Evolutionary conservation across 2,888 invertebrate genomes (phyloP), one percentile per base, ranked within the genome.

Genomic region (Laothoe populi): DNA sequence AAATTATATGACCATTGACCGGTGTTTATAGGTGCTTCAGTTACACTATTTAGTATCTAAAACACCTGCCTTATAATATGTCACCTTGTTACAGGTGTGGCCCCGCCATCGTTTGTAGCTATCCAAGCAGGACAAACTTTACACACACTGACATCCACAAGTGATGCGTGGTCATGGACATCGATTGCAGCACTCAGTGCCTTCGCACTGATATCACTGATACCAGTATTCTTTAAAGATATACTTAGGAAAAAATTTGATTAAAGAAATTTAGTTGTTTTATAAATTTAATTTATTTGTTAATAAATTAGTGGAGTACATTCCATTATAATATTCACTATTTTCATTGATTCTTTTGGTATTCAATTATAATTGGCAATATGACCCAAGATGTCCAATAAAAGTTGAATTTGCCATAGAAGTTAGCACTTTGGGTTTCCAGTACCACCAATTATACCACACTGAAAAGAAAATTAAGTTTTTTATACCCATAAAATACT

Each of bases 51-150:
- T 3, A n/a, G 2, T 0, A 13, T 13, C 4, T n/a, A 38, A 40
- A 13, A n/a, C n/a, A 3, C 4, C 40, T 13, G 13, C 4, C n/a
- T n/a, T 13, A 40, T 10, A 24, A 49, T 40, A 23, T 53, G n/a
- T 61, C 8, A 38, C 23, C 42, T 53, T 57, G n/a, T 85, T 88
- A n/a, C 78, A 95, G 97, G 99, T 69, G 99, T 99, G 11, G 98
- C 98, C 0, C 99, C 99, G 53, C 99, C 99, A 4, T 99, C 99
- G 0, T 97, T 99, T 84, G 96, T 99, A 26, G 99, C 99, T 11
- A 99, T 99, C 74, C 98, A 99, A 93, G 98, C 99, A 11, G 99
- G 99, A 13, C 98, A 98, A 82, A 99, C 99, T 0, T 92, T 99
- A 53, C 97, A 99, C 78, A 96, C 97, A 70, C 94, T 99, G 90